Percentiles rank a stretch among this genome's conserved stretches.
Conservation (phyloP, 2,113 vertebrate genomes). For the Mobula hypostoma region DNA sequence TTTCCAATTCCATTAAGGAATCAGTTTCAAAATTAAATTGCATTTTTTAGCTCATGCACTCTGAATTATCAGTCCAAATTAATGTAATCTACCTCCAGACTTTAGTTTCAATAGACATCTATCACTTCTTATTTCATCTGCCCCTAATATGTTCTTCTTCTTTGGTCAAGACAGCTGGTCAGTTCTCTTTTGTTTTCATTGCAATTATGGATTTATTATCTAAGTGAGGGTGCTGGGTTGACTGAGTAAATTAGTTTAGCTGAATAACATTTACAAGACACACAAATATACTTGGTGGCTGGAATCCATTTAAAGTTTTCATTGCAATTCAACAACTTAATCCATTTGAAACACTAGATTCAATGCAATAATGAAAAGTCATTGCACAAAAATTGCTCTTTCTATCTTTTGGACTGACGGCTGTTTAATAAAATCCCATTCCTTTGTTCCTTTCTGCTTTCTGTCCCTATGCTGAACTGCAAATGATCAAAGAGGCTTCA, state of each 20-base stretch:
- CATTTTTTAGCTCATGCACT: constrained; percentile 3
- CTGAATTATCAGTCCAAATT: constrained; percentile 10
- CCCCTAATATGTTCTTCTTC: background rate
- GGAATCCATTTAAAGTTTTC: constrained; percentile 30
- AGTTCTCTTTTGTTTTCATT: constrained; percentile 26
- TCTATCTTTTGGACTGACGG: background rate
- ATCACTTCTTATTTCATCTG: background rate
- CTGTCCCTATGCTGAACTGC: no score
- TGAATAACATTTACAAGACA: constrained; percentile 13
- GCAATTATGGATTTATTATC: constrained; percentile 16
- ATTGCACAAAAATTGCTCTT: background rate
- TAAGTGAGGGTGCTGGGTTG: background rate
- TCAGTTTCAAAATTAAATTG: constrained; percentile 22
- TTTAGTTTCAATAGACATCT: background rate
- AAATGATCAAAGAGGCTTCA: background rate
- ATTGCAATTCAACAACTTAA: constrained; percentile 25
- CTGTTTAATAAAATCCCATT: background rate
- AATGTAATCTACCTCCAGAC: background rate
- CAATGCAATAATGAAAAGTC: constrained; percentile 14
- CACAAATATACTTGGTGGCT: constrained; percentile 10
- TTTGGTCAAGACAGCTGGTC: background rate
- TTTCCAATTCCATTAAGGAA: constrained; percentile 32
- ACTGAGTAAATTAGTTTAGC: constrained; percentile 34
- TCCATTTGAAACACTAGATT: background rate
- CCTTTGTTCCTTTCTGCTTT: background rate